These are phyloP conservation scores for Eleginops maclovinus DNA, from an alignment of 2,113 vertebrate species.

Conservation along the genomic window DNA sequence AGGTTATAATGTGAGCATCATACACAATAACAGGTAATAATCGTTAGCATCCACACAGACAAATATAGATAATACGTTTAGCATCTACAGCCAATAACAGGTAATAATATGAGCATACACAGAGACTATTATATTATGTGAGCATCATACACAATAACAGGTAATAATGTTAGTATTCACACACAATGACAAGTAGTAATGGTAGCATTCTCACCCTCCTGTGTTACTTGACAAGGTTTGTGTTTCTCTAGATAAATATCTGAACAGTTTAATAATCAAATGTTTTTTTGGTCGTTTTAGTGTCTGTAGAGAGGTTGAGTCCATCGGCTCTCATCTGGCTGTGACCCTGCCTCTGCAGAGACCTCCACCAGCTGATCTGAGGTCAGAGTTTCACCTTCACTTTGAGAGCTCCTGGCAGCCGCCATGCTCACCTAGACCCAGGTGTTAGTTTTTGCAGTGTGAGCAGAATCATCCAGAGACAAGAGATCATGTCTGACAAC, in stretches of 20 bases:
- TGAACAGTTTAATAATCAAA: neutral
- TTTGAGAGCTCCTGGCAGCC: neutral
- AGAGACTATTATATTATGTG: too few species aligned
- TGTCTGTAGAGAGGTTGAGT: neutral
- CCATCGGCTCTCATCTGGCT: neutral
- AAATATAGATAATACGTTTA: too few species aligned
- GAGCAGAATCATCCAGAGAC: conserved; percentile 19
- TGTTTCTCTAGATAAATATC: neutral
- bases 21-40: too few species aligned
- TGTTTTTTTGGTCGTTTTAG: neutral
- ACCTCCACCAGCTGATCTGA: neutral
- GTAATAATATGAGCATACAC: too few species aligned
- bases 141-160: too few species aligned
- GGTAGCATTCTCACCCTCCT: neutral
- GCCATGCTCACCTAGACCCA: conserved; percentile 68
- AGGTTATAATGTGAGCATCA: too few species aligned
- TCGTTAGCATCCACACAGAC: too few species aligned
- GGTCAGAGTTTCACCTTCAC: conserved; percentile 10
- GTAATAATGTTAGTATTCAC: too few species aligned
- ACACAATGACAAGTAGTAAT: too few species aligned
- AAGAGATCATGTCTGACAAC: conserved; percentile 90
- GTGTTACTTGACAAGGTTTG: neutral
- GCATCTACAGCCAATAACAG: too few species aligned
- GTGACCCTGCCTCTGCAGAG: neutral
- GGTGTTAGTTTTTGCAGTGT: conserved; percentile 16